A percentile compares a stretch with the other conserved stretches of the same genome.
Conservation (phyloP, 2,797 vertebrate genomes). For the Nasua narica region DNA sequence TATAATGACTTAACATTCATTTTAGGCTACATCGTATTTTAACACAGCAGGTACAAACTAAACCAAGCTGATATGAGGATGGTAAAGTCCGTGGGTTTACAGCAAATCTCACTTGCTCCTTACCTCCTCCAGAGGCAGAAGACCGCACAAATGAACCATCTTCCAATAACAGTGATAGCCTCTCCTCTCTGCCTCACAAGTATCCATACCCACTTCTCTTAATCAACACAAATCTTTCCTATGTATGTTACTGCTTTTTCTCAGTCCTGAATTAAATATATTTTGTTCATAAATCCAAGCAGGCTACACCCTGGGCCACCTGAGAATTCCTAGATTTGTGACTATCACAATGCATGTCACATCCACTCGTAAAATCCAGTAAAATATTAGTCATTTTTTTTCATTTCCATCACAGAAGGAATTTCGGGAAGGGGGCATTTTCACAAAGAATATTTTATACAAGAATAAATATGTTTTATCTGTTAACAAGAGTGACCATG, state of each 20-base stretch:
- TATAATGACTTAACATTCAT: background rate
- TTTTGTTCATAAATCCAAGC: background rate
- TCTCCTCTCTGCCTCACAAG: background rate
- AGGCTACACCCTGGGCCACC: background rate
- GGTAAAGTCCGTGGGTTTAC: background rate
- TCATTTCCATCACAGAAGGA: background rate
- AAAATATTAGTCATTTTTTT: background rate
- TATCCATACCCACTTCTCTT: background rate
- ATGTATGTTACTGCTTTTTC: background rate
- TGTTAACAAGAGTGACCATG: background rate
- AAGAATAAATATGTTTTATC: conserved; percentile 19
- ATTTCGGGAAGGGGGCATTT: background rate
- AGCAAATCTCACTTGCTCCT: background rate
- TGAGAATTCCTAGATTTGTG: conserved; percentile 35
- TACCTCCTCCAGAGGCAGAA: background rate
- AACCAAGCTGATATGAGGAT: background rate
- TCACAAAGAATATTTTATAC: background rate
- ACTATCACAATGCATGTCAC: background rate
- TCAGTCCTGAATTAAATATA: background rate
- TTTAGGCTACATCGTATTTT: background rate
- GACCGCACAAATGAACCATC: background rate
- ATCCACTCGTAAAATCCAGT: background rate
- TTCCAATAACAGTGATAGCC: background rate
- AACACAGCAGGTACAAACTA: background rate
- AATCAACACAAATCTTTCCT: background rate